Evolutionary conservation across 2,888 invertebrate genomes (phyloP).

Genomic region (Cinara cedri): DNA sequence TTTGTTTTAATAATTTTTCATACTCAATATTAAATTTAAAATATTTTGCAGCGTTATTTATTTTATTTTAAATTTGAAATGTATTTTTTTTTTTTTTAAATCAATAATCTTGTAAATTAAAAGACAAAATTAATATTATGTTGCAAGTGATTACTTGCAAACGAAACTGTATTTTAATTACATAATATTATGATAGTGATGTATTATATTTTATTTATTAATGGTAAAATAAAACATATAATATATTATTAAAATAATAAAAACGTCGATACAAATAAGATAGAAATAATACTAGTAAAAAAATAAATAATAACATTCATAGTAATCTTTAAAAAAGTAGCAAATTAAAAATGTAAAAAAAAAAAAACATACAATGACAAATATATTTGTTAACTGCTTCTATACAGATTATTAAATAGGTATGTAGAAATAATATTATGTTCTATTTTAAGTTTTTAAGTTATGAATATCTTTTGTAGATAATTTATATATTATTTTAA

Average conservation of each 20-base stretch:
- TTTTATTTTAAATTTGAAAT: background rate
- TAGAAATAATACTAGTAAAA: conserved; percentile 46
- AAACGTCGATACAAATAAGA: conserved; percentile 36
- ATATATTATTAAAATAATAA: conserved; percentile 35
- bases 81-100: background rate
- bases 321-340: conserved; percentile 20
- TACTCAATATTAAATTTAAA: background rate
- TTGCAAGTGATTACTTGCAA: background rate
- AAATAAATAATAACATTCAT: conserved; percentile 39
- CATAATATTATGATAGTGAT: background rate
- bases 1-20: no score
- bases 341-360: conserved; percentile 28
- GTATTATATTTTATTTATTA: conserved; percentile 47
- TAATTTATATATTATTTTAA: conserved; percentile 10
- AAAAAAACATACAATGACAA: background rate
- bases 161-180: background rate
- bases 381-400: no score
- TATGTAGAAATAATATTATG: conserved; percentile 25
- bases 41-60: background rate
- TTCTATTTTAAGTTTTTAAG: conserved; percentile 31
- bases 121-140: no score
- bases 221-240: conserved; percentile 43
- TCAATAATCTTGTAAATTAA: no score
- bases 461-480: conserved; percentile 29
- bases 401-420: no score